Evolutionary conservation across 1,140 invertebrate species (phyloP).

Genomic region (Mactra quadrangularis): DNA sequence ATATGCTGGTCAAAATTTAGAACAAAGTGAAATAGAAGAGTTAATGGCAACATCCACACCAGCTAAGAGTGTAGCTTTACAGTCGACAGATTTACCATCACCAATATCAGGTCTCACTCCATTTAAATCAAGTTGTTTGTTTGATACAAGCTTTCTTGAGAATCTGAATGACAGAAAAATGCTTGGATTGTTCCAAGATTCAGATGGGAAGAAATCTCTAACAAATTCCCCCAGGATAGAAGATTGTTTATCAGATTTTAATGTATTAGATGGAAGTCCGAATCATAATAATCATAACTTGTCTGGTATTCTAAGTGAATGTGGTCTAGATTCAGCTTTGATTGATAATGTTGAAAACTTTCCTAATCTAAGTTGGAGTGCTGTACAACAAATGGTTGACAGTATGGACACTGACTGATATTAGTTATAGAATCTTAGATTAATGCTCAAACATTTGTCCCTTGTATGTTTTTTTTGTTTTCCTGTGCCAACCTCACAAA

Average conservation of each 20-base stretch:
- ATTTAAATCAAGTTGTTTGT: constrained; percentile 34
- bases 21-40: constrained; percentile 26
- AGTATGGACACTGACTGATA: constrained; percentile 45
- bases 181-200: constrained; percentile 35
- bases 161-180: constrained; percentile 55
- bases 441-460: too few species aligned
- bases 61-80: constrained; percentile 5
- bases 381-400: constrained; percentile 54
- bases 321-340: constrained; percentile 47
- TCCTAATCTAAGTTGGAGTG: constrained; percentile 60
- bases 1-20: background rate
- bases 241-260: constrained; percentile 4
- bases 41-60: constrained; percentile 62
- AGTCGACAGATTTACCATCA: constrained; percentile 45
- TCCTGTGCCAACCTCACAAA: too few species aligned
- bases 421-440: too few species aligned
- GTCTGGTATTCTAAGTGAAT: constrained; percentile 60
- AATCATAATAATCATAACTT: constrained; percentile 44
- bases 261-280: constrained; percentile 35
- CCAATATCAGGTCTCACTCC: constrained; percentile 62
- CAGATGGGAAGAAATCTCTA: constrained; percentile 8
- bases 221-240: constrained; percentile 13
- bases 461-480: too few species aligned
- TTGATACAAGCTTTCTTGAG: constrained; percentile 66
- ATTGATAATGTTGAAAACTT: constrained; percentile 56